A percentile compares a stretch with the other conserved stretches of the same genome.
Evolutionary conservation across 2,888 invertebrate genomes (phyloP).

Genomic region (Drosophila cognata): DNA sequence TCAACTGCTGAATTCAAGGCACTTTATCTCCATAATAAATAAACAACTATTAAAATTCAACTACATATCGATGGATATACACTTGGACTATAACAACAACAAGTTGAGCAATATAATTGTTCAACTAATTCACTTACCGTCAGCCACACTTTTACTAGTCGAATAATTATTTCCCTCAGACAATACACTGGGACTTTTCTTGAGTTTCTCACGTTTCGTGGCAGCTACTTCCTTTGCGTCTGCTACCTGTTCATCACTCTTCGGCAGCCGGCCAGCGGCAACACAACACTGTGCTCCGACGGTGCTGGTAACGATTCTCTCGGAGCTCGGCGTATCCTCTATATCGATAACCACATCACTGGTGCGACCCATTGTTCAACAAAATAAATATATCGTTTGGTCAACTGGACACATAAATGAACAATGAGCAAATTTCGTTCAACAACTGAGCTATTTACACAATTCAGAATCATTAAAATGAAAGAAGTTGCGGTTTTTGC

Average conservation of each 20-base stretch:
- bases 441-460: slow-evolving; percentile 22
- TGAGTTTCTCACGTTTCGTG: slow-evolving; percentile 2
- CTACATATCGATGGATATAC: too few species aligned
- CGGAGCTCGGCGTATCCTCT: slow-evolving; percentile 55
- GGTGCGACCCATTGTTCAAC: slow-evolving; percentile 40
- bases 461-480: slow-evolving; percentile 33
- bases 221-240: neutral
- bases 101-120: neutral
- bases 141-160: slow-evolving; percentile 82
- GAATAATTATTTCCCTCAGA: slow-evolving; percentile 72
- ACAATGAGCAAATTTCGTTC: slow-evolving; percentile 28
- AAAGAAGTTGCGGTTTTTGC: slow-evolving; percentile 50
- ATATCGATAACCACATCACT: slow-evolving; percentile 47
- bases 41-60: neutral
- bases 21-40: neutral
- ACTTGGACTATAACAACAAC: neutral
- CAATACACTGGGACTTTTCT: slow-evolving; percentile 41
- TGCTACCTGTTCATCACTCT: neutral
- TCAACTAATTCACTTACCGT: slow-evolving; percentile 64
- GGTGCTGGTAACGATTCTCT: slow-evolving; percentile 59
- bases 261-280: neutral
- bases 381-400: slow-evolving; percentile 4
- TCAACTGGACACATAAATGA: slow-evolving; percentile 18
- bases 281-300: slow-evolving; percentile 50
- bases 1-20: too few species aligned